phyloP scores from a whole-genome alignment of 2,797 vertebrate species.

The Enteromius treurensis region DNA sequence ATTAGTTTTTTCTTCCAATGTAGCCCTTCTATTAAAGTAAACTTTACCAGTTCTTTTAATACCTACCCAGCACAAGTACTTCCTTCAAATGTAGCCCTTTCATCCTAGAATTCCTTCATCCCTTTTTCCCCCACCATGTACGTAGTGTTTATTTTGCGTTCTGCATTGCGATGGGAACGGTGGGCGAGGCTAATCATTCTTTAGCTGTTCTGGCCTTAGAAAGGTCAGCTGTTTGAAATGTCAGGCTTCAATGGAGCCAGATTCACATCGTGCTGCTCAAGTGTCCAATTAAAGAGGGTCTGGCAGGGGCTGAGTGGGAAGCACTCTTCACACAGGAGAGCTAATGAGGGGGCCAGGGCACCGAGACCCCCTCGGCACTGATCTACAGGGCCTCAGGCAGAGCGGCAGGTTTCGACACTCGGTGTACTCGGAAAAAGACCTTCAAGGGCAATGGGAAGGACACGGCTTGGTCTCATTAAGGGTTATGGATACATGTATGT shows the following conservation, averaged over 20 bases:
- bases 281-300: slow-evolving; percentile 97
- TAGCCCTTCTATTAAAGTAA: background rate
- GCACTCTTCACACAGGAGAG: slow-evolving; percentile 68
- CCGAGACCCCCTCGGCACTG: slow-evolving; percentile 65
- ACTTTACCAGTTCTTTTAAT: background rate
- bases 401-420: slow-evolving; percentile 20
- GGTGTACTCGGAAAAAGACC: slow-evolving; percentile 4
- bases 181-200: slow-evolving; percentile 96
- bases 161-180: slow-evolving; percentile 89
- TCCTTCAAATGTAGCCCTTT: slow-evolving; percentile 3
- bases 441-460: slow-evolving; percentile 23
- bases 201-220: slow-evolving; percentile 92
- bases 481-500: slow-evolving; percentile 27
- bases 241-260: slow-evolving; percentile 96
- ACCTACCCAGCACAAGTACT: slow-evolving; percentile 3
- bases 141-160: slow-evolving; percentile 61
- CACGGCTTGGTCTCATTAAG: slow-evolving; percentile 37
- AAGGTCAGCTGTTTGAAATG: slow-evolving; percentile 99
- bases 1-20: too few relatives aligned
- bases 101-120: slow-evolving; percentile 50
- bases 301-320: slow-evolving; percentile 81
- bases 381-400: slow-evolving; percentile 36
- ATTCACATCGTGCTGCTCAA: slow-evolving; percentile 83
- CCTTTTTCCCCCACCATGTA: slow-evolving; percentile 64
- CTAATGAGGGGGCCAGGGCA: slow-evolving; percentile 75